Base-by-base conservation (phyloP, 2,888 invertebrate species). In the Lochmaea crataegi region DNA sequence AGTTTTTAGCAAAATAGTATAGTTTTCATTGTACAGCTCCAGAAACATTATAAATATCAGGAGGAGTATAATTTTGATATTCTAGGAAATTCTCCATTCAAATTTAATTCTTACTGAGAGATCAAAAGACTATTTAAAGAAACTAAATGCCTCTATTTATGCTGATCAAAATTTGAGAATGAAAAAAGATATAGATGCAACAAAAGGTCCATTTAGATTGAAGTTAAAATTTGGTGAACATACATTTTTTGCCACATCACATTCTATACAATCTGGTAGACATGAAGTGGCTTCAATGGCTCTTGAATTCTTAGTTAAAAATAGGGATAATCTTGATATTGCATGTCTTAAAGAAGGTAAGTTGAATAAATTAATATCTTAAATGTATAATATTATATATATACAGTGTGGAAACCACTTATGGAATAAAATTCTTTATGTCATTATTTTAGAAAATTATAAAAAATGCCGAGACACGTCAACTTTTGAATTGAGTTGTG, bases 251-350 rank as follows among this genome's bases (percentile, higher is more conserved):
- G 84, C 84, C 2, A 73, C 75, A 58, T 84, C 82, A 7, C 81
- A 82, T 72, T 83, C 83, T 2, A 80, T 84, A 32, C 82, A 86
- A 77, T 79, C 80, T 32, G 85, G 85, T 6, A 79, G 81, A 71
- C 85, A 86, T 72, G 82, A 84, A 72, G 86, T 85, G 14, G 85
- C 85, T n/a, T 65, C 73, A 14, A 82, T 83, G 64, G 85, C 85
- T 12, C 65, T 86, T 2, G 76, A 82, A 69, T 72, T 70, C 68
- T 75, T 85, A 51, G 81, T 79, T 51, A 76, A 80, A 69, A 73
- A 81, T 71, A 77, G 79, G 11, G 61, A 81, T 26, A 74, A 80
- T 66, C 77, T 81, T 26, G 75, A 79, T 45, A 80, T 81, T 38
- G 71, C 79, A 38, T 84, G 85, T 74, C 68, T 80, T 26, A 76